Base-by-base conservation (phyloP, 1,140 invertebrate species). In the Drusus annulatus region DNA sequence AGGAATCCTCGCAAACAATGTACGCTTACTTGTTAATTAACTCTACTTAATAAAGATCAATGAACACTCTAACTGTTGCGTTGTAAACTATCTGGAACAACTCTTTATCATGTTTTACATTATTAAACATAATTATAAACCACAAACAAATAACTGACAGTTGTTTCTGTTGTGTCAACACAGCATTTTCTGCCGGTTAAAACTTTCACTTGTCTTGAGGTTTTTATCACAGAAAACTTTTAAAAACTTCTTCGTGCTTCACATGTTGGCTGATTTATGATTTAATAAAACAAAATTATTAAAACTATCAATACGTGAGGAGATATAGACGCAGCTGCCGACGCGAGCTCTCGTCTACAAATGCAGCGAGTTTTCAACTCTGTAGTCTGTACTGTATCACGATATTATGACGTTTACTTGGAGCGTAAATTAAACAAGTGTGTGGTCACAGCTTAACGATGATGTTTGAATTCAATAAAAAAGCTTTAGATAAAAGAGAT, bases 331-430 rank as follows among this genome's bases (percentile, higher is more conserved):
- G 69, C 69, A 74, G 56, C 69, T 16, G 69, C 69, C 8, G 16
- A 23, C 17, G 69, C 69, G 69, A 74, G 69, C 13, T 74, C 69
- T 74, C 69, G 69, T n/a, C 52, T 23, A 21, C n/a, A 25, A 74
- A 50, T 74, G 36, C 36, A 19, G n/a, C 8, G 31, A 45, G 36
- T 50, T 50, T 36, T 45, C 19, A 50, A 50, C 31, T 15, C 52
- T 21, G 17, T n/a, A 3, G 21, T 8, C 50, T 25, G 19, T 1
- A 31, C 62, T 15, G 28, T 25, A 65, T 65, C n/a, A n/a, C 65
- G 36, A 17, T 2, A 69, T 25, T 2, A 69, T 25, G 60, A 28
- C 10, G 16, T 25, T 28, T 36, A 8, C 25, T 65, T 28, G 36
- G 10, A 13, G 36, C 36, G 36, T 45, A 45, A 10, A 45, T 10